Evolutionary conservation across 2,888 invertebrate species (phyloP), one percentile per base, ranked within the genome.

Genomic region (Harpalus rubripes): DNA sequence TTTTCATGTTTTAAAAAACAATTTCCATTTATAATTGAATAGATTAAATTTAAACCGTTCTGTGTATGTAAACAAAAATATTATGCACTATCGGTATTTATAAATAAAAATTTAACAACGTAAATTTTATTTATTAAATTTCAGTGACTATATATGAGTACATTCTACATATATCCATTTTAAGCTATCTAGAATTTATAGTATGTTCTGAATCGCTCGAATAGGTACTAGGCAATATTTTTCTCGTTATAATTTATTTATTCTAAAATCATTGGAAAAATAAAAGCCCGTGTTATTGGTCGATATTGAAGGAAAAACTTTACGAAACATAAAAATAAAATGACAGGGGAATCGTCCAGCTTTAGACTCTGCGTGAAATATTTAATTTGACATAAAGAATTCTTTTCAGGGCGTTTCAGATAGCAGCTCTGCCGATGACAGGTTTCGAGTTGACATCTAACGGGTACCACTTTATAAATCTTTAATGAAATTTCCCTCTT

Each of bases 361-460:
- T 18, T 65, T 52, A 8, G 18, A 52, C 10, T 52, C 56, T 52
- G 32, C 26, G 59, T 78, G 78, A 78, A 78, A 78, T 78, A 78
- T 78, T 78, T 78, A 78, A 78, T 78, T 78, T 58, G 78, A 58
- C 78, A 78, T 78, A 78, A 78, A 78, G 78, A 56, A 78, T 78
- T 78, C 58, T 59, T 78, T 78, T 78, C 58, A 58, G 26, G 58
- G 74, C n/a, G 16, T 22, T 16, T n/a, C 26, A 26, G 78, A 78
- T 78, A 61, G 65, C 65, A 52, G 41, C 52, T 16, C 44, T 81
- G 39, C 65, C 41, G 68, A 81, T 44, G 81, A 68, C 68, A 81
- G 81, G 26, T 81, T 58, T 68, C 22, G 52, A 81, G 18, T 18
- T 81, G 81, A 81, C 81, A 68, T 68, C 68, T 68, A 81, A 81